Conservation (phyloP, 2,797 vertebrate species). For the Clarias platycephalus region DNA sequence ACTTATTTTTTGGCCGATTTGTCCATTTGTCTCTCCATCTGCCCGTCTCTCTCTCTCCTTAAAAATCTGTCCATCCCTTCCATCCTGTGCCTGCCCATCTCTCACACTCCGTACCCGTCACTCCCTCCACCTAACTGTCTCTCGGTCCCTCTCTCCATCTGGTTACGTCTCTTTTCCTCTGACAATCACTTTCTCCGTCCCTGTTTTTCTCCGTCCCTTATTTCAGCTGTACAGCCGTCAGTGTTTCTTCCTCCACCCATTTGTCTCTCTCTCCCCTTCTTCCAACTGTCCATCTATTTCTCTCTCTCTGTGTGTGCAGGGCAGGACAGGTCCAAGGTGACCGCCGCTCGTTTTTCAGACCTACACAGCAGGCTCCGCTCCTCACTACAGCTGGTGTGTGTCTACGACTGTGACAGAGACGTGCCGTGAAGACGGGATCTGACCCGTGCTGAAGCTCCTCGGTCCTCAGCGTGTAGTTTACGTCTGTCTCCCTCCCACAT, state of each 20-base stretch:
- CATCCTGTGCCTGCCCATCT: background rate
- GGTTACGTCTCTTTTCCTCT: background rate
- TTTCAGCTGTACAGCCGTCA: background rate
- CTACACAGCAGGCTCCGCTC: slow-evolving; percentile 46
- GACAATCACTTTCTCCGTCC: background rate
- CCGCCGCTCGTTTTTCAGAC: slow-evolving; percentile 37
- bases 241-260: background rate
- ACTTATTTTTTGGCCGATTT: no score
- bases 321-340: background rate
- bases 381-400: slow-evolving; percentile 59
- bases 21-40: background rate
- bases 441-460: background rate
- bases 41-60: background rate
- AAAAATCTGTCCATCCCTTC: background rate
- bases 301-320: no score
- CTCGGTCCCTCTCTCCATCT: background rate
- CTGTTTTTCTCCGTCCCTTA: background rate
- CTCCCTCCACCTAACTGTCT: background rate
- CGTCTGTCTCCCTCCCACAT: background rate
- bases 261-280: background rate
- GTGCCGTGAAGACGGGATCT: background rate
- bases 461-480: background rate
- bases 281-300: background rate
- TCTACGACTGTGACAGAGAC: background rate
- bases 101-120: background rate